A percentile compares a stretch with the other conserved stretches of the same genome.
These are phyloP conservation scores for Notodonta ziczac DNA, from an alignment of 2,888 invertebrate genomes.

Conservation along the genomic window DNA sequence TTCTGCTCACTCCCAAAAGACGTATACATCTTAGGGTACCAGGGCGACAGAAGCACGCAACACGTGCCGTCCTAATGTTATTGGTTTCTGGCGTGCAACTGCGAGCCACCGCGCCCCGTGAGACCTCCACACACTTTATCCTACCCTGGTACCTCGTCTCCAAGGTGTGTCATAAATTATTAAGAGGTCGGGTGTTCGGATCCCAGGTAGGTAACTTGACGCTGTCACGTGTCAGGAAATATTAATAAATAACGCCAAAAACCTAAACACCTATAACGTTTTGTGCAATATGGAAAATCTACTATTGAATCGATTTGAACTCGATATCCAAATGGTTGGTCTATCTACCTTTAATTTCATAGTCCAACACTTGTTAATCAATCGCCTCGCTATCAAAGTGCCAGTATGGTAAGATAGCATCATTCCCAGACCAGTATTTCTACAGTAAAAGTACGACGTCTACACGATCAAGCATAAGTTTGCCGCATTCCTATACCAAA, in stretches of 20 bases:
- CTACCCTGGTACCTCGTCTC: slow-evolving; percentile 56
- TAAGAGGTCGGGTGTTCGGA: slow-evolving; percentile 44
- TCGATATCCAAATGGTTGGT: no score
- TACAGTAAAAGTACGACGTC: no score
- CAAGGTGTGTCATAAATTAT: slow-evolving; percentile 67
- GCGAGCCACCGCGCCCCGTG: slow-evolving; percentile 51
- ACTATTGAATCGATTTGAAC: no score
- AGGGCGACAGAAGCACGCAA: slow-evolving; percentile 59
- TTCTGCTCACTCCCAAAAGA: slow-evolving; percentile 1
- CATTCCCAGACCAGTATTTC: no score
- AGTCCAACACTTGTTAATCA: no score
- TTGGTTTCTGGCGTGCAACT: slow-evolving; percentile 72
- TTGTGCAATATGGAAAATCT: no score
- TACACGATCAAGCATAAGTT: no score
- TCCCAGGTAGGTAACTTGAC: slow-evolving; percentile 33
- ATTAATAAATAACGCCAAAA: not conserved
- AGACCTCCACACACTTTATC: slow-evolving; percentile 71
- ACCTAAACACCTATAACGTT: not conserved
- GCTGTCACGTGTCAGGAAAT: slow-evolving; percentile 7
- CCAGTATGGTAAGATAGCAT: no score
- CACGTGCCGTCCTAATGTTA: slow-evolving; percentile 75
- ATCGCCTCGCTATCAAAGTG: no score
- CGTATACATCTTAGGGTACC: slow-evolving; percentile 38
- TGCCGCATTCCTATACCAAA: no score
- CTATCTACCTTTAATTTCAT: no score